phyloP scores from a whole-genome alignment of 2,113 vertebrate genomes.

The Platysteira castanea region DNA sequence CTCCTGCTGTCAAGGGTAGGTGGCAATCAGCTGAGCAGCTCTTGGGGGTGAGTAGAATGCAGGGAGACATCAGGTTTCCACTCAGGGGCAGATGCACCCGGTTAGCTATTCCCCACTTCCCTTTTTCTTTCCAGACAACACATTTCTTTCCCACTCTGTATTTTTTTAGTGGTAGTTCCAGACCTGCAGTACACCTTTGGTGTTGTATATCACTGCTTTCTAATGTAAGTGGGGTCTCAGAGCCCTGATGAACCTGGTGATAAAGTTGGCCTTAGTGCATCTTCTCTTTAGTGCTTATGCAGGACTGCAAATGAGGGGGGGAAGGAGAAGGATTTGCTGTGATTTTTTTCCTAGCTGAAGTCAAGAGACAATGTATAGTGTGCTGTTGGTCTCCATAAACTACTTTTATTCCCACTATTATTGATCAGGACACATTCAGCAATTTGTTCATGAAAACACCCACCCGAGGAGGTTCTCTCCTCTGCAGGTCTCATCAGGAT shows the following conservation, averaged over 20 bases:
- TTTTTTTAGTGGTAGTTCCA: not conserved
- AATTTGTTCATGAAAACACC: slow-evolving; percentile 2
- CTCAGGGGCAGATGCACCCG: not conserved
- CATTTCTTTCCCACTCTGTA: not conserved
- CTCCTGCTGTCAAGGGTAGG: not conserved
- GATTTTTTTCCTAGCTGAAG: not conserved
- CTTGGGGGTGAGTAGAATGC: not conserved
- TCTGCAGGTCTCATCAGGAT: not conserved
- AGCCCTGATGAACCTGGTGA: not conserved
- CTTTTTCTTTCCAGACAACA: not conserved
- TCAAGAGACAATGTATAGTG: not conserved
- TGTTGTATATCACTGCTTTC: not conserved
- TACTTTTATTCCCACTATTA: not conserved
- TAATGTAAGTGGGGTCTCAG: not conserved
- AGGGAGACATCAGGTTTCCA: not conserved
- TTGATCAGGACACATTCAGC: not conserved
- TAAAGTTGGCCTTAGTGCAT: not conserved
- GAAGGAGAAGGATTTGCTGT: not conserved
- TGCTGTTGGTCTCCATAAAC: not conserved
- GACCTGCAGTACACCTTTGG: not conserved
- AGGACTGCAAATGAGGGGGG: not conserved
- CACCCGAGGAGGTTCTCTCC: not conserved
- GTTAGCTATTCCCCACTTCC: not conserved
- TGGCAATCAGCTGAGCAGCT: slow-evolving; percentile 10
- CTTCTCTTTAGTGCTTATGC: not conserved